Percentiles rank a stretch among this genome's conserved stretches.
These are phyloP conservation scores for Drosophila equinoxialis DNA, from an alignment of 1,140 invertebrate species.

Conservation along the genomic window DNA sequence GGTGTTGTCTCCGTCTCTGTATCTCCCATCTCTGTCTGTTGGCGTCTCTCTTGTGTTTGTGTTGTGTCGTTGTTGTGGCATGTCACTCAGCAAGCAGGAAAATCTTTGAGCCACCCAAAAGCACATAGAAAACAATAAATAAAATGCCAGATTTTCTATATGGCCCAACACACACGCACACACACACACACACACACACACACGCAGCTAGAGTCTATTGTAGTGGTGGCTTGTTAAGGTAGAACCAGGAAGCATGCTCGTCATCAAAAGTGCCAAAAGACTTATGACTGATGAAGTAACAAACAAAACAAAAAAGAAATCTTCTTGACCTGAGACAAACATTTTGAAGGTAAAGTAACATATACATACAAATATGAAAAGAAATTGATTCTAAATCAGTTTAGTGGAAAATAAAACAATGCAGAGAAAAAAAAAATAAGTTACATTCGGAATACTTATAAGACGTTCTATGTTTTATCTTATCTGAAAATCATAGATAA, in stretches of 20 bases:
- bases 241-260: constrained; percentile 3
- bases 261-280: constrained; percentile 12
- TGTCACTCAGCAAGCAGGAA: constrained; percentile 8
- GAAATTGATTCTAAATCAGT: neutral
- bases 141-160: constrained; percentile 8
- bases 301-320: neutral
- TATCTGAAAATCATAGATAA: no score
- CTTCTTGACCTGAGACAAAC: neutral
- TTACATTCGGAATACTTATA: no score
- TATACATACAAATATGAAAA: neutral
- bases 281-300: neutral
- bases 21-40: no score
- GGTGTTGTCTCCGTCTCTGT: constrained; percentile 1
- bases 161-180: neutral
- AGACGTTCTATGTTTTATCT: no score
- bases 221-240: neutral
- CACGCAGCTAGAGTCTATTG: neutral
- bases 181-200: neutral
- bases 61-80: constrained; percentile 7
- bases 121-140: constrained; percentile 11
- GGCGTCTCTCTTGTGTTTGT: no score
- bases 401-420: neutral
- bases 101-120: constrained; percentile 5
- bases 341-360: neutral
- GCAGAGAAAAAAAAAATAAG: no score